Percentiles rank a stretch among this genome's conserved stretches.
These are phyloP conservation scores for Ginglymostoma cirratum DNA, from an alignment of 2,113 vertebrate genomes.

Conservation along the genomic window DNA sequence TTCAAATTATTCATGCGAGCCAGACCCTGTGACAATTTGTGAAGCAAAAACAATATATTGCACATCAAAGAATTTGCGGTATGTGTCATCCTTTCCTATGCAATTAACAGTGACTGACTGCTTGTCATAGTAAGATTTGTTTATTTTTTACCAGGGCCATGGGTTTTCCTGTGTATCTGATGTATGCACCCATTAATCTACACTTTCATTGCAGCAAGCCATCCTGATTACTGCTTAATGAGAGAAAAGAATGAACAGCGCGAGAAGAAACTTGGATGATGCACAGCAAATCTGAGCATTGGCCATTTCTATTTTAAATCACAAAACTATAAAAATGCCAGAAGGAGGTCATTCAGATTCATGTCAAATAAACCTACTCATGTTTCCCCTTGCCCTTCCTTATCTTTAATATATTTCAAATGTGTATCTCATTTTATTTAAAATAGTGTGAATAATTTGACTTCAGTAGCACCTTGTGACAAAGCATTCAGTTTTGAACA, in stretches of 20 bases:
- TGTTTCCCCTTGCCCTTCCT: background rate
- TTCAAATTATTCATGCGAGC: constrained; percentile 53
- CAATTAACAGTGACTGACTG: constrained; percentile 44
- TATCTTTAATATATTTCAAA: constrained; percentile 28
- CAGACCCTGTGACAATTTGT: constrained; percentile 48
- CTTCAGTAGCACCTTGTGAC: background rate
- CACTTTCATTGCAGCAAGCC: background rate
- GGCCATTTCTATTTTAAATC: background rate
- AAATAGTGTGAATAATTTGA: background rate
- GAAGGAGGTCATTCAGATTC: background rate
- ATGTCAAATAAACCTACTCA: background rate
- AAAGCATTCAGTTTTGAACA: background rate
- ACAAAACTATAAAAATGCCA: background rate
- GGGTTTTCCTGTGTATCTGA: constrained; percentile 39
- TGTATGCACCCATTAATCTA: background rate
- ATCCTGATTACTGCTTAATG: background rate
- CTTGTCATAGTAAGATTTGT: constrained; percentile 44
- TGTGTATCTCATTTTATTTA: background rate
- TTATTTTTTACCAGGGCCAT: constrained; percentile 43
- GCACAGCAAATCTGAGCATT: background rate
- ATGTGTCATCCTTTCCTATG: constrained; percentile 42
- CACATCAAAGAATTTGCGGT: constrained; percentile 49
- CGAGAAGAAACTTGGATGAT: background rate
- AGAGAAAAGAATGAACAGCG: background rate
- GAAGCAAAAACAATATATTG: constrained; percentile 50